Evolutionary conservation across 2,113 vertebrate species (phyloP), one percentile per base, ranked within the genome.

Genomic region (Pseudopipra pipra): DNA sequence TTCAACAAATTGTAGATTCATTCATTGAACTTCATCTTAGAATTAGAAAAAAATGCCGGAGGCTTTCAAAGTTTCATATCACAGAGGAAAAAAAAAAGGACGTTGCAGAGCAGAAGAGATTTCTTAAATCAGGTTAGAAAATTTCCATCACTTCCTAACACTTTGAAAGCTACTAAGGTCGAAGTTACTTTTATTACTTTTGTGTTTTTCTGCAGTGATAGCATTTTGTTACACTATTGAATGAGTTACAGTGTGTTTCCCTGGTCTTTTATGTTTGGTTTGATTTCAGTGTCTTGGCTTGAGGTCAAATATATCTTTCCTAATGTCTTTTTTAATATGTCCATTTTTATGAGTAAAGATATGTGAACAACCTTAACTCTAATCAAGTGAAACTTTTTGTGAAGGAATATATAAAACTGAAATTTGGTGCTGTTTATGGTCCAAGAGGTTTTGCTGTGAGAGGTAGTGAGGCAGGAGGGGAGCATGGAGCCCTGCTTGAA

Each of bases 101-200:
- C 5, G 11, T 49, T 94, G 61, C 20, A 82, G 30, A 94, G 35
- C 54, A 85, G 81, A 82, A 91, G 39, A 83, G 54, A 62, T 83
- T 76, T 90, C 51, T 93, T 85, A 95, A 91, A 91, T 85, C 49
- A 80, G n/a, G 44, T 90, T 93, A 88, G 55, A 91, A 95, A 86
- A 76, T 92, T 95, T 96, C 75, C 51, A 83, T 76, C 67, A 39
- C 58, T 49, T 46, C 43, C 37, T 41, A 61, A 76, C 41, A 66
- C 31, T 79, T 89, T 58, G 46, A 93, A 95, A 94, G 59, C 71
- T 66, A 14, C 85, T 58, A 66, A 77, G 44, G 67, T 90, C 2
- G 0, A 83, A 96, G 78, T 77, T 90, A 83, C 75, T 93, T 93
- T 85, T 95, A 93, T 95, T 93, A 77, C 62, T 86, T 85, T 23